Conservation (phyloP, 92 coral and sea anemone species). For the Actinernus sp. region DNA sequence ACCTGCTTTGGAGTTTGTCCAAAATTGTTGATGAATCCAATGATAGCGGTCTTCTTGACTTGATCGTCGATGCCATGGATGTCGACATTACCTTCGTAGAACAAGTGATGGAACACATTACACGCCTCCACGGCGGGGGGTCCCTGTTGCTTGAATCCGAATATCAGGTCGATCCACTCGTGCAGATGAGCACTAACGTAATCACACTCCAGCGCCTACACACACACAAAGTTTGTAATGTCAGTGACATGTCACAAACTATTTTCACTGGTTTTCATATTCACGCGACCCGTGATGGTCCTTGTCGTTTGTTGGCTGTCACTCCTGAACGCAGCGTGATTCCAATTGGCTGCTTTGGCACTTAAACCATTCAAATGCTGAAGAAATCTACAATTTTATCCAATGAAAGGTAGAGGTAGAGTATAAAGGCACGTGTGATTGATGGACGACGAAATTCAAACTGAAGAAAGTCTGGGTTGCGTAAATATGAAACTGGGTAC, state of each 20-base stretch:
- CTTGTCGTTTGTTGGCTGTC: neutral
- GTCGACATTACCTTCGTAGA: constrained; percentile 91
- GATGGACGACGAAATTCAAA: too few species aligned
- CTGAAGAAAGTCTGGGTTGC: too few species aligned
- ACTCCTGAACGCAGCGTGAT: too few species aligned
- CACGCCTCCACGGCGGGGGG: constrained; percentile 75
- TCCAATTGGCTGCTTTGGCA: too few species aligned
- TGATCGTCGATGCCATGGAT: constrained; percentile 92
- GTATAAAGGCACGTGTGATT: too few species aligned
- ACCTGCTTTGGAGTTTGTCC: constrained; percentile 99
- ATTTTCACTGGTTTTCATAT: too few species aligned
- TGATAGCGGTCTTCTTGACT: constrained; percentile 83
- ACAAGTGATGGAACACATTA: constrained; percentile 90
- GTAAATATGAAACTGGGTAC: too few species aligned
- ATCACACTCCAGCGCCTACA: constrained; percentile 94
- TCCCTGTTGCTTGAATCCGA: constrained; percentile 93
- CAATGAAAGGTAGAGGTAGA: too few species aligned
- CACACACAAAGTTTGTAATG: neutral
- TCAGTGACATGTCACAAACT: neutral
- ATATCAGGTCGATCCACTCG: constrained; percentile 95
- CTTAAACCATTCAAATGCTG: too few species aligned
- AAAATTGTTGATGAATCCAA: constrained; percentile 94
- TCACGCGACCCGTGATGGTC: neutral
- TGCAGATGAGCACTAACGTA: constrained; percentile 90
- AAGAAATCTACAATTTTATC: too few species aligned